Evolutionary conservation across 2,888 invertebrate species (phyloP), one percentile per base, ranked within the genome.

Genomic region (Aleiodes leptofemur): DNA sequence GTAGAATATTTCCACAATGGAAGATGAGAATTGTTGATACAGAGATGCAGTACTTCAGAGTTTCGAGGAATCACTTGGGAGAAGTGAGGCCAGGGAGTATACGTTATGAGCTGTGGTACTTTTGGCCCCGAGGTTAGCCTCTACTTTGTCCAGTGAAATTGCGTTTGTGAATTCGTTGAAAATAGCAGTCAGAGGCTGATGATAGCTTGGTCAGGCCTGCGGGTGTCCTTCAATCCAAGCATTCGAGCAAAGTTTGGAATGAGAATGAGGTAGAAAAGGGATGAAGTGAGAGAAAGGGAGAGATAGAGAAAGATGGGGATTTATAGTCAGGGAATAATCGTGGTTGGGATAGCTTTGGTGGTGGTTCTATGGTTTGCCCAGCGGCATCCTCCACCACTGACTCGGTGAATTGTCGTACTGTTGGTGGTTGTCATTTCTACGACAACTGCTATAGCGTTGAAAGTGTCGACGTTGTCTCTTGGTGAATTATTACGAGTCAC

Each of bases 401-500:
- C 43, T 43, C 48, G 13, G 23, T 11, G 14, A 64, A 43, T 64
- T 43, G 64, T 43, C 43, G 29, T 68, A 9, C 34, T 43, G 43
- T 55, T 29, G 34, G 31, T 70, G 43, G 38, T 38, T 59, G 43
- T 43, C 43, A 43, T 43, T 43, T 5, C 43, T 43, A 55, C 43
- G 56, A 48, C 43, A 23, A 66, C 55, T 43, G 50, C 31, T n/a
- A 68, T 23, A 69, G 59, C 43, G 48, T 64, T 69, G 61, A 31
- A 55, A 68, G 71, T 76, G 74, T 74, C 69, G 77, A 70, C 77
- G 76, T 76, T 77, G 57, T 61, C 73, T 75, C 76, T 78, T 77
- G 76, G 78, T 82, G 82, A 86, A 85, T 86, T 83, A 84, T 85
- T 81, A 80, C 84, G 82, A 84, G 84, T 86, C 85, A 85, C 86